These are phyloP conservation scores for Halcyon smyrnensis DNA, from an alignment of 2,797 vertebrate genomes.

Conservation along the genomic window DNA sequence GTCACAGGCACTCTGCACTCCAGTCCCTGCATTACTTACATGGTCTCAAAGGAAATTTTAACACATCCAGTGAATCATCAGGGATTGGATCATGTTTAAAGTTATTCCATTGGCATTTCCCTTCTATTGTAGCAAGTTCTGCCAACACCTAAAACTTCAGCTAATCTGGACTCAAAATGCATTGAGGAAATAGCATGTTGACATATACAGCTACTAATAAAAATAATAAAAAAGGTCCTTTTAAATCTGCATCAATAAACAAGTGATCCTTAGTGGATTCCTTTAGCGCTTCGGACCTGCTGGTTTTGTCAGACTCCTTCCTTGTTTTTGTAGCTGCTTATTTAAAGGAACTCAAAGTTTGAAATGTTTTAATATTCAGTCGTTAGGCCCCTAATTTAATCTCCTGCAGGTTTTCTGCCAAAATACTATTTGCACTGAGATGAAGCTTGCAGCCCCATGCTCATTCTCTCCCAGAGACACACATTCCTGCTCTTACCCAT, in stretches of 20 bases:
- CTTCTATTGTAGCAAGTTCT: constrained; percentile 65
- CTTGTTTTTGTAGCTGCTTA: constrained; percentile 17
- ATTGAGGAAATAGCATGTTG: constrained; percentile 33
- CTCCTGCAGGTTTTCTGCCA: constrained; percentile 39
- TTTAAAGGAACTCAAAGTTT: constrained; percentile 26
- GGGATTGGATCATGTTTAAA: constrained; percentile 75
- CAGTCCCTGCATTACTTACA: constrained; percentile 67
- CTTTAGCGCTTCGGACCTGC: background rate
- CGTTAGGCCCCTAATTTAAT: constrained; percentile 42
- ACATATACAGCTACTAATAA: constrained; percentile 55
- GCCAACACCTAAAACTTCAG: constrained; percentile 70
- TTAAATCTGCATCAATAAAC: constrained; percentile 20
- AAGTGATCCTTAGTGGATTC: background rate
- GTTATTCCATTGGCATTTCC: constrained; percentile 77
- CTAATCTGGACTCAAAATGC: constrained; percentile 50
- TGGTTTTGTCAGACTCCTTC: constrained; percentile 1
- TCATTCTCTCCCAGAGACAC: background rate
- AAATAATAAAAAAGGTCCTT: background rate
- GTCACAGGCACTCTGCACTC: constrained; percentile 78
- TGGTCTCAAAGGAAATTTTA: constrained; percentile 77
- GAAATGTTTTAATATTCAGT: constrained; percentile 31
- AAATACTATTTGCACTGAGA: constrained; percentile 48
- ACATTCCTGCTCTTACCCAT: constrained; percentile 25
- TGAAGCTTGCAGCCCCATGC: background rate
- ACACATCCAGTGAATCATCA: constrained; percentile 73